Conservation (phyloP, 2,113 vertebrate species). For the Dipodomys stephensi region DNA sequence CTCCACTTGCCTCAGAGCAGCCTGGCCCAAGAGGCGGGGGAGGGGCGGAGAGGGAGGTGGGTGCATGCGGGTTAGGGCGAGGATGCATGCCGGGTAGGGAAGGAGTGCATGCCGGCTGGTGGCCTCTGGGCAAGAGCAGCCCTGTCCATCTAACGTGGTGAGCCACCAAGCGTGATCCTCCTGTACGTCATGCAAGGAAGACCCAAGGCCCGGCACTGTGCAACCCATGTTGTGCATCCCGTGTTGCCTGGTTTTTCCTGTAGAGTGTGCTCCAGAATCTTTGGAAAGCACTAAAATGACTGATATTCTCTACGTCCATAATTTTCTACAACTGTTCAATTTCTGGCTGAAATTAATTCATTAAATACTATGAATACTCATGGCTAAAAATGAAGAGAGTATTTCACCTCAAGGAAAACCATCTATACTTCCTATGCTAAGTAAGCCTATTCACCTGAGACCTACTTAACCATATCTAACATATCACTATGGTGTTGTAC, state of each 20-base stretch:
- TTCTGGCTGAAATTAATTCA: constrained; percentile 56
- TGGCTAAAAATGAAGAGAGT: constrained; percentile 40
- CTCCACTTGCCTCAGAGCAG: background rate
- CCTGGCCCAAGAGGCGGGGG: no score
- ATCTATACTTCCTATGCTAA: constrained; percentile 31
- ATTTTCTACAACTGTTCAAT: constrained; percentile 44
- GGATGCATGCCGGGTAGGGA: no score
- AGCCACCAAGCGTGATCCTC: background rate
- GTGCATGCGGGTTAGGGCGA: no score
- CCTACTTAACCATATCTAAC: constrained; percentile 53
- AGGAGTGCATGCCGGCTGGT: no score
- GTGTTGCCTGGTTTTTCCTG: background rate
- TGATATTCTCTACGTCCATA: constrained; percentile 1
- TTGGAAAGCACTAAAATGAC: constrained; percentile 6
- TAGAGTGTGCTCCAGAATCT: background rate
- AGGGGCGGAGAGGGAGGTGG: no score
- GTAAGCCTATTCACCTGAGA: constrained; percentile 64
- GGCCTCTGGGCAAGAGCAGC: background rate
- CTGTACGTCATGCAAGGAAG: background rate
- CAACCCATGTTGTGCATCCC: background rate
- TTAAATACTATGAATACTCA: constrained; percentile 57
- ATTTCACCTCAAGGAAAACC: constrained; percentile 58
- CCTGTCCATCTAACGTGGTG: background rate
- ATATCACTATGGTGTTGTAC: constrained; percentile 33
- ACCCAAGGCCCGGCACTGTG: background rate